Evolutionary conservation across 2,888 invertebrate species (phyloP).

Genomic region (Idaea aversata): DNA sequence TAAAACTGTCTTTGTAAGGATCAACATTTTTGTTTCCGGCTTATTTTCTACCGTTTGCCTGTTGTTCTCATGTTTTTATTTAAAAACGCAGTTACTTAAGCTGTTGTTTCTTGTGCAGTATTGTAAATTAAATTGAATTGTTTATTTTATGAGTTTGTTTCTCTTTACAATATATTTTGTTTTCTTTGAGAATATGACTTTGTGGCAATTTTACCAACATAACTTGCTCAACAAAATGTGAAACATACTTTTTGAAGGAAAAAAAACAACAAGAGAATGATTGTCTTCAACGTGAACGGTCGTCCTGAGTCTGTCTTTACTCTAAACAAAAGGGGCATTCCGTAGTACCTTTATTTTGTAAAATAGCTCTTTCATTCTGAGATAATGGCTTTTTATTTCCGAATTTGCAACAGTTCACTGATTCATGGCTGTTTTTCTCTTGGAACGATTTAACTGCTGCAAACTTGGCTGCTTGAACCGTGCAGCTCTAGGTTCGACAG

Average conservation of each 20-base stretch:
- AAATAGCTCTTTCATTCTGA: slow-evolving; percentile 16
- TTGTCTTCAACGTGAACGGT: background rate
- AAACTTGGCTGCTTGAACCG: background rate
- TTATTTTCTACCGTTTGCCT: background rate
- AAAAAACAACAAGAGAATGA: background rate
- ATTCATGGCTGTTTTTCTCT: slow-evolving; percentile 1
- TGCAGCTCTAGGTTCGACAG: background rate
- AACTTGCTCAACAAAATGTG: background rate
- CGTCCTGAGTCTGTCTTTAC: background rate
- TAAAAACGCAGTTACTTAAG: background rate
- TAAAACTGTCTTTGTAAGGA: slow-evolving; percentile 6
- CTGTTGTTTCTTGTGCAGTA: background rate
- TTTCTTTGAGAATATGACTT: too few relatives aligned
- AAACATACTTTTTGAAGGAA: background rate
- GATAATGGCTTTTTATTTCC: slow-evolving; percentile 21
- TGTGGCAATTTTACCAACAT: background rate
- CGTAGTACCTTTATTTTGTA: background rate
- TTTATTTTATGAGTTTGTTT: background rate
- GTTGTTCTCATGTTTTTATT: background rate
- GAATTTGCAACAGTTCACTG: slow-evolving; percentile 21
- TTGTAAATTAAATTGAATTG: background rate
- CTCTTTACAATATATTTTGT: too few relatives aligned
- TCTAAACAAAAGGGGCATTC: background rate
- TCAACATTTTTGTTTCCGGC: background rate
- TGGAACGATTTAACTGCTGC: background rate